Percentiles rank a stretch among this genome's conserved stretches.
Evolutionary conservation across 2,888 invertebrate genomes (phyloP).

Genomic region (Allophyes oxyacanthae): DNA sequence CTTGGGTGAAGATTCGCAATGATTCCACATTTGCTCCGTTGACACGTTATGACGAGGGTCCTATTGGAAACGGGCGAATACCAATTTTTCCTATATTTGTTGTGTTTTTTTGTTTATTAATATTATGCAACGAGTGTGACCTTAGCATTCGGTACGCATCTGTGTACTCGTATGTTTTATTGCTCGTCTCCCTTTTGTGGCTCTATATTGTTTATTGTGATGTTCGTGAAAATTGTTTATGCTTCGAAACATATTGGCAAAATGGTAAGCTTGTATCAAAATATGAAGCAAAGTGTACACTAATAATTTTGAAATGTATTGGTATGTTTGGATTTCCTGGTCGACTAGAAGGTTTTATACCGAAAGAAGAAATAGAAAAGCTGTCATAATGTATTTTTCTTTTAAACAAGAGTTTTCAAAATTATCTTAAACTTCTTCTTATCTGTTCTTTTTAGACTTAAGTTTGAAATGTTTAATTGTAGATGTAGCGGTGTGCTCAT

Average conservation of each 20-base stretch:
- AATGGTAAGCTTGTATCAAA: background rate
- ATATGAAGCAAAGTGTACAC: background rate
- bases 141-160: constrained; percentile 77
- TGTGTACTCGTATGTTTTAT: constrained; percentile 74
- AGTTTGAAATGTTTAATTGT: too few relatives aligned
- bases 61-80: constrained; percentile 72
- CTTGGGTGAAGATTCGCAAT: constrained; percentile 34
- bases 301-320: background rate
- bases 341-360: too few relatives aligned
- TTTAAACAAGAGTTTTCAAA: too few relatives aligned
- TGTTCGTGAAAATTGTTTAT: constrained; percentile 10
- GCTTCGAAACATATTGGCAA: constrained; percentile 11
- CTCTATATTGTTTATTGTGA: constrained; percentile 37
- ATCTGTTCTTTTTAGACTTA: too few relatives aligned
- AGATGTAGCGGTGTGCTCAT: too few relatives aligned
- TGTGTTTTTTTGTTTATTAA: constrained; percentile 69
- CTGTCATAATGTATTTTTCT: too few relatives aligned
- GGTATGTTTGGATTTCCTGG: too few relatives aligned
- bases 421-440: too few relatives aligned
- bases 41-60: constrained; percentile 74
- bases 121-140: constrained; percentile 73
- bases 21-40: constrained; percentile 68
- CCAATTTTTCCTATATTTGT: constrained; percentile 75
- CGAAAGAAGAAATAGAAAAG: too few relatives aligned
- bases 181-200: constrained; percentile 63